Evolutionary conservation across 2,113 vertebrate genomes (phyloP), one percentile per base, ranked within the genome.

Genomic region (Chionodraco myersi): DNA sequence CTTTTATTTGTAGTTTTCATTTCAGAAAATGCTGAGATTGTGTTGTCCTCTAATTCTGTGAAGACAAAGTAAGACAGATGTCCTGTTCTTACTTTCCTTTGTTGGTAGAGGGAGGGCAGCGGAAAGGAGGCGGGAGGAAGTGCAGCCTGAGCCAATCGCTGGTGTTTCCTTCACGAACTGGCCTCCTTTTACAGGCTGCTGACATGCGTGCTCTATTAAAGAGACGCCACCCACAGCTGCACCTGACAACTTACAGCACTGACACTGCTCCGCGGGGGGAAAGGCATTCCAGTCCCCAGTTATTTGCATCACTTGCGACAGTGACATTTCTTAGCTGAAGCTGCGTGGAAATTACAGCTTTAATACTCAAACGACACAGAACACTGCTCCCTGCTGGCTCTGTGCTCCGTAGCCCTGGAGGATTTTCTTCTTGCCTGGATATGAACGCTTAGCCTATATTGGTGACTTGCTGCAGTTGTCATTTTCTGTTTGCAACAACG

Each of bases 131-230:
- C 12, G 59, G 86, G 72, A 56, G 54, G 10, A 63, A 4, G 51
- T 1, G 18, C 53, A 6, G 72, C 34, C 54, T 63, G 13, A 82
- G 76, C 93, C 92, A 91, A 92, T 91, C 58, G 1, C 59, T 58
- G 64, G 18, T 6, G 79, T 71, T 26, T 68, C 75, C 80, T 92
- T 92, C 93, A 86, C 26, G 86, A 91, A 79, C 91, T 87, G 95
- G 94, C 96, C 96, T 97, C 96, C 95, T 96, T 96, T 97, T 97
- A 96, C 96, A 97, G 96, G 90, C 95, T 94, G 90, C 89, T 88
- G 91, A 90, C 86, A 83, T 45, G 82, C 77, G 44, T 89, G 93
- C 93, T 95, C 93, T 96, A 95, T 96, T 96, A 95, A 95, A 97
- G 95, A 94, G 95, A 95, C 93, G 88, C 94, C 96, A 77, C 88